phyloP scores from a whole-genome alignment of 2,888 invertebrate genomes.

The Criorhina ranunculi region DNA sequence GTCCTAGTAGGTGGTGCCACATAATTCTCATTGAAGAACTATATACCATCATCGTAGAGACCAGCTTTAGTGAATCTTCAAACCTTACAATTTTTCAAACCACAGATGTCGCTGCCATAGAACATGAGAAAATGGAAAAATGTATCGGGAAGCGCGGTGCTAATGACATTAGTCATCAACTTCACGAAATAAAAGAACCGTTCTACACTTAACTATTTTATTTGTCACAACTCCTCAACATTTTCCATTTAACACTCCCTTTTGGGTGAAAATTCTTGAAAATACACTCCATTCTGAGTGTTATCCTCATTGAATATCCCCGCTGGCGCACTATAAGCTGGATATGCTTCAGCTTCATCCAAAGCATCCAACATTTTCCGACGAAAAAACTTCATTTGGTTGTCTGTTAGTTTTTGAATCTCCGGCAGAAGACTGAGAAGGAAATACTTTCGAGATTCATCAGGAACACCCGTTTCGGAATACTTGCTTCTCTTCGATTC shows the following conservation, averaged over 20 bases:
- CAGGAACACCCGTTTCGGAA: not conserved
- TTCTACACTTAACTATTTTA: not conserved
- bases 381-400: conserved; percentile 48
- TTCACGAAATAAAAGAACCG: no score
- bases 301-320: not conserved
- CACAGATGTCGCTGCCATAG: no score
- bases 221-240: not conserved
- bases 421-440: conserved; percentile 39
- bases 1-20: no score
- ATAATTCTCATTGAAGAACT: no score
- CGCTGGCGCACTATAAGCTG: not conserved
- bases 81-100: no score
- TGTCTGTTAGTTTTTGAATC: not conserved
- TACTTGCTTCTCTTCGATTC: conserved; percentile 9
- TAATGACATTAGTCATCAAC: no score
- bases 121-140: no score
- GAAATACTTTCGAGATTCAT: conserved; percentile 42
- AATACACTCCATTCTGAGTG: not conserved
- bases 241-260: not conserved
- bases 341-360: conserved; percentile 33
- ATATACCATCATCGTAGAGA: no score
- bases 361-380: conserved; percentile 28
- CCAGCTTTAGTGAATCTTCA: no score
- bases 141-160: no score
- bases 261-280: not conserved